Base-by-base conservation (phyloP, 2,797 vertebrate species). In the Phataginus tetradactyla region DNA sequence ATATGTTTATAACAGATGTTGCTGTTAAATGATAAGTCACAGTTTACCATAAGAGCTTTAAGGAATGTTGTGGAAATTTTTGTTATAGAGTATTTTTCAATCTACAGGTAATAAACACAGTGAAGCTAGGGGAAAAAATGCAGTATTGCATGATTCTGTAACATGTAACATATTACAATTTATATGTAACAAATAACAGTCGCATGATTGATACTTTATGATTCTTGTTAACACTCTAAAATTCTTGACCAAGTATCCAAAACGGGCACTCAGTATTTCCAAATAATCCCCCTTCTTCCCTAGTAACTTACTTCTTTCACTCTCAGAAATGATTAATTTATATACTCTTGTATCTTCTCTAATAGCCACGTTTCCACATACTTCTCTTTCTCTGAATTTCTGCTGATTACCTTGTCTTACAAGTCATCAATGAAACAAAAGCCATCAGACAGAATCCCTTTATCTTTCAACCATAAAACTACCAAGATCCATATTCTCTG, bases 371-470 rank as follows among this genome's bases (percentile, higher is more conserved):
- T 23, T 4, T 72, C 7, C 2, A 4, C 13, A 37, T 12, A 27
- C 1, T 61, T 66, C n/a, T 45, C 12, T 20, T 53, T 49, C n/a
- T 80, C 12, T 32, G 29, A 57, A 45, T 77, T 80, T 34, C 17
- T 53, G 17, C 6, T 55, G 2, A 61, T 42, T 84, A 5, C 6
- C 15, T 66, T 63, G 27, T 17, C 42, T 69, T 75, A 20, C 8
- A 55, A 4, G 6, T 21, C 37, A 5, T 17, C 1, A 11, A 78
- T 20, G 90, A 68, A 21, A 45, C 11, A 86, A 39, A 86, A 11
- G 5, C 4, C 5, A 14, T 8, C 18, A 42, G 15, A 6, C 7
- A 51, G 29, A 63, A 23, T 0, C 5, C 2, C 2, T 17, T 45
- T 13, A 14, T 14, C 34, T 74, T 37, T 69, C 83, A 78, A 11